Percentiles rank a stretch among this genome's conserved stretches.
Conservation (phyloP, 2,888 invertebrate species). For the Melanchra persicariae region DNA sequence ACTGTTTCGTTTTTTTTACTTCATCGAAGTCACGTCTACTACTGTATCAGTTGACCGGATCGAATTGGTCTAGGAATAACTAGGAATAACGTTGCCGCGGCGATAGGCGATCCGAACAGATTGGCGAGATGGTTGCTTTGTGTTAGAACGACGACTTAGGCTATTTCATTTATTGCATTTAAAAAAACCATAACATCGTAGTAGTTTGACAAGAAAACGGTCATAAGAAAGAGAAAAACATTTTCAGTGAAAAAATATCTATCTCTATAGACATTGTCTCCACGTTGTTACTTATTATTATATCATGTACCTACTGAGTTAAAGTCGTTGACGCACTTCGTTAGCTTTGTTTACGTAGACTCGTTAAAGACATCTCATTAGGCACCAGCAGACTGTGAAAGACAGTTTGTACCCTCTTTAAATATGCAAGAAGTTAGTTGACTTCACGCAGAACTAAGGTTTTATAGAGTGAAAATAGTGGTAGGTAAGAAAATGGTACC, state of each 20-base stretch:
- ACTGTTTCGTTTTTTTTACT: too few relatives aligned
- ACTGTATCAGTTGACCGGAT: too few relatives aligned
- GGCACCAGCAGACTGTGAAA: conserved; percentile 62
- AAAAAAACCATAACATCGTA: background rate
- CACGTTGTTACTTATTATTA: background rate
- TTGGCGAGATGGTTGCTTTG: too few relatives aligned
- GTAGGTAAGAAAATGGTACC: background rate
- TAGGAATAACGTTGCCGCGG: too few relatives aligned
- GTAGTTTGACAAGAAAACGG: background rate
- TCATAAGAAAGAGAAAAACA: background rate
- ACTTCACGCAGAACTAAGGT: background rate
- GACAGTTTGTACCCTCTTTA: conserved; percentile 44
- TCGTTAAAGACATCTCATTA: conserved; percentile 54
- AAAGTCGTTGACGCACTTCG: conserved; percentile 50
- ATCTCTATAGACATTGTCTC: background rate
- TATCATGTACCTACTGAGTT: background rate
- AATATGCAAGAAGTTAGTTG: conserved; percentile 49
- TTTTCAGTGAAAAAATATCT: background rate
- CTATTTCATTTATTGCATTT: background rate
- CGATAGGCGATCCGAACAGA: too few relatives aligned
- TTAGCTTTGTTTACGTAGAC: conserved; percentile 52
- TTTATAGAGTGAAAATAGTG: background rate
- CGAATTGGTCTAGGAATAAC: too few relatives aligned
- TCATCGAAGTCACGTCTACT: too few relatives aligned
- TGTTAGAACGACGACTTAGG: too few relatives aligned